These are phyloP conservation scores for Ennomos fuscantarius DNA, from an alignment of 2,888 invertebrate genomes.

Conservation along the genomic window DNA sequence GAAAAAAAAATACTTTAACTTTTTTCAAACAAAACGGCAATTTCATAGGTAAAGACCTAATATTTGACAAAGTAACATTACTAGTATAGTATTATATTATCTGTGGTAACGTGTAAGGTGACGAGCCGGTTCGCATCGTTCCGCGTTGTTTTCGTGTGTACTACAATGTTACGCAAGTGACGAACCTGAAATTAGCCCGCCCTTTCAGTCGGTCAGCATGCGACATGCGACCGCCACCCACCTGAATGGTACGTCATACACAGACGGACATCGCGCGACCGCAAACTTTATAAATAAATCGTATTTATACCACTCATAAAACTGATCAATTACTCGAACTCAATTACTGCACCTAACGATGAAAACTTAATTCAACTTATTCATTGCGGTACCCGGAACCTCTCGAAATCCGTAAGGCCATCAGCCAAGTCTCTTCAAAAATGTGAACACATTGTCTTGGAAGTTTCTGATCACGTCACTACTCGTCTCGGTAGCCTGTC, in stretches of 20 bases:
- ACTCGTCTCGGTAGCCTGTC: slow-evolving; percentile 72
- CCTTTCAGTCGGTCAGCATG: slow-evolving; percentile 52
- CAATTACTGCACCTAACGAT: slow-evolving; percentile 30
- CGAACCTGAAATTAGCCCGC: slow-evolving; percentile 58
- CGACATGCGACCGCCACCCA: slow-evolving; percentile 51
- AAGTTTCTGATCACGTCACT: slow-evolving; percentile 63
- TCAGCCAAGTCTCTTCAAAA: slow-evolving; percentile 30
- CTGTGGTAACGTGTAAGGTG: slow-evolving; percentile 41
- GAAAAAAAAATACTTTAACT: no score
- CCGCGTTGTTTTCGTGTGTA: slow-evolving; percentile 64
- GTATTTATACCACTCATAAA: slow-evolving; percentile 32
- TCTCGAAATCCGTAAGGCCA: slow-evolving; percentile 26
- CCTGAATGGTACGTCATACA: slow-evolving; percentile 48
- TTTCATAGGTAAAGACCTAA: no score
- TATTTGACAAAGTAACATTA: slow-evolving; percentile 43
- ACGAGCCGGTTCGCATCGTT: slow-evolving; percentile 46
- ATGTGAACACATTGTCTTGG: slow-evolving; percentile 42
- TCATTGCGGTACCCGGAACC: slow-evolving; percentile 38
- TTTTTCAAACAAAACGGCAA: no score
- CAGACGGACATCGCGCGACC: slow-evolving; percentile 38
- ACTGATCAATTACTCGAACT: slow-evolving; percentile 33
- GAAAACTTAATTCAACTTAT: slow-evolving; percentile 31
- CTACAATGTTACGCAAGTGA: slow-evolving; percentile 57
- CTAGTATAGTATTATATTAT: no score
- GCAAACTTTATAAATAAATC: slow-evolving; percentile 23